Conservation (phyloP, 2,113 vertebrate genomes). For the Oryzias curvinotus region DNA sequence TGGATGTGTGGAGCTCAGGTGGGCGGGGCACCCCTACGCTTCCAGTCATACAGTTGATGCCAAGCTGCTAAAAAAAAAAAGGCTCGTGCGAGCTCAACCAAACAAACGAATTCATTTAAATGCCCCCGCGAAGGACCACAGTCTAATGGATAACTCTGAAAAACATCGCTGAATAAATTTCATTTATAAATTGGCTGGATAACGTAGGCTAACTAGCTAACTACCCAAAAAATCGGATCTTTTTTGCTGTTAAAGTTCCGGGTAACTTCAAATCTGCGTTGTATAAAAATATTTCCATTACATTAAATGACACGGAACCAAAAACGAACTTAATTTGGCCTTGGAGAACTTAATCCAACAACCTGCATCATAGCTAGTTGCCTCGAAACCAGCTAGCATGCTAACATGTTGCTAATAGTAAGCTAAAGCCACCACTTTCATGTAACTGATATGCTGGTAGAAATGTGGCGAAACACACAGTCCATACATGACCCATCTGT, state of each 20-base stretch:
- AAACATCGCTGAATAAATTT: not conserved
- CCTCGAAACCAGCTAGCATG: slow-evolving; percentile 45
- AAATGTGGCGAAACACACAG: not conserved
- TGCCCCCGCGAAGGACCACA: too few species aligned
- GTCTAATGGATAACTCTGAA: not conserved
- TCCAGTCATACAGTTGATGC: slow-evolving; percentile 15
- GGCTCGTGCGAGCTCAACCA: rapidly evolving
- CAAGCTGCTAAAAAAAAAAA: not conserved
- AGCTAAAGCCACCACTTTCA: slow-evolving; percentile 49
- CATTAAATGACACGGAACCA: not conserved
- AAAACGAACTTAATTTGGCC: not conserved
- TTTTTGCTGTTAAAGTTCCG: not conserved
- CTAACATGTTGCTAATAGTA: slow-evolving; percentile 59
- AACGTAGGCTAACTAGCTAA: slow-evolving; percentile 49
- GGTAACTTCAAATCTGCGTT: too few species aligned
- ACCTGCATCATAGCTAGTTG: slow-evolving; percentile 15
- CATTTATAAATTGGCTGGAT: not conserved
- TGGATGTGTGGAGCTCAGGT: slow-evolving; percentile 39
- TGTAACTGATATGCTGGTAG: not conserved
- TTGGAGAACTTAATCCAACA: not conserved
- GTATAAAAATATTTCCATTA: too few species aligned
- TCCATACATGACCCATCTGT: rapidly evolving
- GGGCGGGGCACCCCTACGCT: slow-evolving; percentile 64
- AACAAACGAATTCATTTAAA: too few species aligned
- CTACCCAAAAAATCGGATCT: slow-evolving; percentile 32